These are phyloP conservation scores for Andrena chrysosceles DNA, from an alignment of 2,888 invertebrate species.

Conservation along the genomic window DNA sequence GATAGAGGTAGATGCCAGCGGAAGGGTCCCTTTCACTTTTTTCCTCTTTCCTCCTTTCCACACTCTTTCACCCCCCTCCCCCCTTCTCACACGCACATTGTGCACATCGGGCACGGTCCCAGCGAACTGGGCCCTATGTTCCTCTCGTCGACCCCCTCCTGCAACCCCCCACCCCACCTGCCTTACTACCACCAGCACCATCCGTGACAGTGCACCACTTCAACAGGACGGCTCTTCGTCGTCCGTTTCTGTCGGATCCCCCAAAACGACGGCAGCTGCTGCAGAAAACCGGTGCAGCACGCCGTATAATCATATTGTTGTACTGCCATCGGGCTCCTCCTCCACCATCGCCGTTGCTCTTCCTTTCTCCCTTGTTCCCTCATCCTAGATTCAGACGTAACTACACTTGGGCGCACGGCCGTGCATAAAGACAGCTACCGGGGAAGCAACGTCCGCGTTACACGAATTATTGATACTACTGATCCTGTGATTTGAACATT, in stretches of 20 bases:
- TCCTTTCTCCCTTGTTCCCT: constrained; percentile 51
- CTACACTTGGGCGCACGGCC: constrained; percentile 43
- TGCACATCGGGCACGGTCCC: constrained; percentile 54
- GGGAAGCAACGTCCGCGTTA: constrained; percentile 53
- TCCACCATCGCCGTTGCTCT: constrained; percentile 55
- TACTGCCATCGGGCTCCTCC: constrained; percentile 70
- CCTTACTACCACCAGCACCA: constrained; percentile 52
- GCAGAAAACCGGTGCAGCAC: constrained; percentile 81
- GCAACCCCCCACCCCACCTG: constrained; percentile 53
- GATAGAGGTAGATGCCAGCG: constrained; percentile 37
- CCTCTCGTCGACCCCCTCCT: constrained; percentile 49
- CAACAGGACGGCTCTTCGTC: constrained; percentile 57
- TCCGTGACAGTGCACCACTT: constrained; percentile 59
- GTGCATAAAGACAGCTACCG: constrained; percentile 55
- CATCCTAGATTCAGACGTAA: constrained; percentile 53
- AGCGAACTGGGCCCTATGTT: constrained; percentile 58
- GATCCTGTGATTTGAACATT: not conserved
- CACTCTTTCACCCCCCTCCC: constrained; percentile 17
- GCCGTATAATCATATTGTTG: constrained; percentile 81
- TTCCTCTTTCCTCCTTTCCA: constrained; percentile 23
- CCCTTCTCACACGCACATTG: constrained; percentile 54
- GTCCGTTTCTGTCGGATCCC: constrained; percentile 73
- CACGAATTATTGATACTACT: constrained; percentile 33
- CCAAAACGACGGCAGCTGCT: constrained; percentile 78
- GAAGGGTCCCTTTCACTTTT: constrained; percentile 33